phyloP scores from a whole-genome alignment of 2,888 invertebrate species.

The Erebia palarica region DNA sequence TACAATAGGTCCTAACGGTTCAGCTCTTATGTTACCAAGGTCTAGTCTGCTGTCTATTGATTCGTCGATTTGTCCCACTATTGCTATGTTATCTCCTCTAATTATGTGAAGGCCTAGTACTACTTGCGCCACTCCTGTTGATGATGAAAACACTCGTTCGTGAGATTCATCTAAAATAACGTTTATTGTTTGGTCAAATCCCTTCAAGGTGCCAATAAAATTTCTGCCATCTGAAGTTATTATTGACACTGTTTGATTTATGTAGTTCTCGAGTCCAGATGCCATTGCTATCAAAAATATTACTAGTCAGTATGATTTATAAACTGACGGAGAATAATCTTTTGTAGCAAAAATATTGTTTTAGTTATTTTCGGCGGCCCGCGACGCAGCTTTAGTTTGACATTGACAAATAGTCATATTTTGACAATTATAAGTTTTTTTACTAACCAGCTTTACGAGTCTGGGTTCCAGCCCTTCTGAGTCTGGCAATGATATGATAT shows the following conservation, averaged over 20 bases:
- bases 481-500: too few species aligned
- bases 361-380: slow-evolving; percentile 9
- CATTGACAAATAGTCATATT: too few species aligned
- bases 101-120: slow-evolving; percentile 98
- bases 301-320: not conserved
- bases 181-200: slow-evolving; percentile 99
- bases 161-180: slow-evolving; percentile 98
- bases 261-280: slow-evolving; percentile 92
- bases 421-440: too few species aligned
- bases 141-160: slow-evolving; percentile 97
- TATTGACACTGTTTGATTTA: slow-evolving; percentile 96
- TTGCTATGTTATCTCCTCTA: slow-evolving; percentile 98
- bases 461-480: too few species aligned
- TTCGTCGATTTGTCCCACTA: slow-evolving; percentile 93
- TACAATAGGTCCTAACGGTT: slow-evolving; percentile 90
- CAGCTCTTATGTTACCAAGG: slow-evolving; percentile 90
- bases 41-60: slow-evolving; percentile 91
- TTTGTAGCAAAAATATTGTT: too few species aligned
- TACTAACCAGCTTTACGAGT: too few species aligned
- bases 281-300: slow-evolving; percentile 81
- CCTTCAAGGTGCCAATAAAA: slow-evolving; percentile 98
- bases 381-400: too few species aligned
- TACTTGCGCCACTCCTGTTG: slow-evolving; percentile 92
- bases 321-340: not conserved
- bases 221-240: slow-evolving; percentile 98